phyloP scores from a whole-genome alignment of 2,797 vertebrate species.

The Tenualosa ilisha region DNA sequence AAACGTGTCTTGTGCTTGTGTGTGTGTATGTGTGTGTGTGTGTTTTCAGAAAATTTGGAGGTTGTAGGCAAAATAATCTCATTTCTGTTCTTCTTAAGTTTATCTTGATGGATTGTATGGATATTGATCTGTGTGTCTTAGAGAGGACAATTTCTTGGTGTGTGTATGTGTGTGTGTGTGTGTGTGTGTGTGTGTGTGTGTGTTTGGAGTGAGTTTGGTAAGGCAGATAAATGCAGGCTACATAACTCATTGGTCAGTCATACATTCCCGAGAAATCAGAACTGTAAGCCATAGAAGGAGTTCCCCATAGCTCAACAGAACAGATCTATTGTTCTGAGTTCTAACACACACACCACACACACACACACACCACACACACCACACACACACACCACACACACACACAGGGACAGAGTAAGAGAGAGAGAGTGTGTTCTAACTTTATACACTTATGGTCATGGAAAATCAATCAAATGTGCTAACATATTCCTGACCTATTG shows the following conservation, averaged over 20 bases:
- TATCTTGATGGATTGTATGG: slow-evolving; percentile 34
- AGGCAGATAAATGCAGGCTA: background rate
- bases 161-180: background rate
- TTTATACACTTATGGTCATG: background rate
- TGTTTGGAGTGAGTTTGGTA: background rate
- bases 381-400: slow-evolving; percentile 45
- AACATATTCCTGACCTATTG: too few relatives aligned
- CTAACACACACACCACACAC: slow-evolving; percentile 28
- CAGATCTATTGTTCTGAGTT: background rate
- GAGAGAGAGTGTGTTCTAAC: background rate
- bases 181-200: background rate
- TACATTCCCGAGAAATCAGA: slow-evolving; percentile 25
- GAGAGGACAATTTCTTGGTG: background rate
- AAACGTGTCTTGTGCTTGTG: slow-evolving; percentile 31
- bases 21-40: slow-evolving; percentile 33
- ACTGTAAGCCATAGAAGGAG: background rate
- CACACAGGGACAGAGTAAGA: background rate
- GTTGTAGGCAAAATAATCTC: background rate
- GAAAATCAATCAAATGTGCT: background rate
- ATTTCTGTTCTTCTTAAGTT: slow-evolving; percentile 13
- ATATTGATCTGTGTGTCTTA: background rate
- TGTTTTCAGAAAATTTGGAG: background rate
- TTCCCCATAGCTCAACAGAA: slow-evolving; percentile 24
- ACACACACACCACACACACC: slow-evolving; percentile 39
- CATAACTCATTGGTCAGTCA: slow-evolving; percentile 25